Conservation (phyloP, 2,113 vertebrate species). For the Cinclus cinclus region DNA sequence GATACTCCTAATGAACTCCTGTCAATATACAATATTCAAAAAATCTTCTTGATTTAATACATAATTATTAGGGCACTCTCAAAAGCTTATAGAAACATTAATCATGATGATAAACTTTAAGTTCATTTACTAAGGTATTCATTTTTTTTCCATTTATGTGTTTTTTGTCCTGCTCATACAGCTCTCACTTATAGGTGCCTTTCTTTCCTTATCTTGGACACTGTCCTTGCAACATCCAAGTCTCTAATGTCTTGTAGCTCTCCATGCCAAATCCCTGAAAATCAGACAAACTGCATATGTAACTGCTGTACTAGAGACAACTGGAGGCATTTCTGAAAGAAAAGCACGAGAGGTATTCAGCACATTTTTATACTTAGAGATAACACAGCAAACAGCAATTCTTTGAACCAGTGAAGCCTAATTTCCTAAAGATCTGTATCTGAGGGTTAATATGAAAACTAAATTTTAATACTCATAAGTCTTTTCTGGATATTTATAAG, state of each 20-base stretch:
- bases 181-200: not conserved
- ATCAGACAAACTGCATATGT: not conserved
- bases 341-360: not conserved
- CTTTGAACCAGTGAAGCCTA: not conserved
- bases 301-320: not conserved
- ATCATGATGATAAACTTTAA: not conserved
- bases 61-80: not conserved
- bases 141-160: not conserved
- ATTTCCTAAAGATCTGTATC: not conserved
- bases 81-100: not conserved
- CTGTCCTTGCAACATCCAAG: not conserved
- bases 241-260: not conserved
- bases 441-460: not conserved
- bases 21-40: not conserved
- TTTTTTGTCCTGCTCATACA: not conserved
- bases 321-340: not conserved
- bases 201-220: not conserved
- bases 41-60: not conserved
- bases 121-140: not conserved
- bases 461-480: not conserved
- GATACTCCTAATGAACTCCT: not conserved
- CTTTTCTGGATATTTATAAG: not conserved
- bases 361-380: not conserved
- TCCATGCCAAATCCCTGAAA: not conserved
- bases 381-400: not conserved